These are phyloP conservation scores for Neoniphon sammara DNA, from an alignment of 2,797 vertebrate genomes.

Conservation along the genomic window DNA sequence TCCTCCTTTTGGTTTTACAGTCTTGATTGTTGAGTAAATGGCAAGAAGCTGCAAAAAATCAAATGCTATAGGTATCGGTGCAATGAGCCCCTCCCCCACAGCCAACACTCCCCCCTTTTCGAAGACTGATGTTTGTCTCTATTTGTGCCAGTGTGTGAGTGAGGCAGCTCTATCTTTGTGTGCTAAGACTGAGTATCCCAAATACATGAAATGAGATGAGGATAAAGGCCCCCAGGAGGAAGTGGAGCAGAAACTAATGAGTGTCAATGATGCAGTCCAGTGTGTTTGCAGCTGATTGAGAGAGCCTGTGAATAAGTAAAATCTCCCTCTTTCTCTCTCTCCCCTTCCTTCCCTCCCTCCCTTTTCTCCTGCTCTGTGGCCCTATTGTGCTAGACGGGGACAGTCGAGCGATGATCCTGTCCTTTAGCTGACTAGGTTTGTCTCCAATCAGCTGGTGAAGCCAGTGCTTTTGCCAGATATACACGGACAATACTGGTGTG, in stretches of 20 bases:
- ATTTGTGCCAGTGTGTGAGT: slow-evolving; percentile 45
- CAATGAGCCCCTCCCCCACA: slow-evolving; percentile 5
- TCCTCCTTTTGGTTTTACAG: slow-evolving; percentile 19
- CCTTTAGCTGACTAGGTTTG: slow-evolving; percentile 45
- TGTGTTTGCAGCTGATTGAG: slow-evolving; percentile 72
- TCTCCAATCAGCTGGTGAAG: slow-evolving; percentile 53
- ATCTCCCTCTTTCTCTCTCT: slow-evolving; percentile 33
- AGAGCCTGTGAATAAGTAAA: slow-evolving; percentile 70
- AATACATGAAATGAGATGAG: slow-evolving; percentile 68
- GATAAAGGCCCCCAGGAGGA: slow-evolving; percentile 74
- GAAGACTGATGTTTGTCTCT: slow-evolving; percentile 42
- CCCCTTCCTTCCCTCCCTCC: slow-evolving; percentile 16
- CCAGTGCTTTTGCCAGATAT: slow-evolving; percentile 51
- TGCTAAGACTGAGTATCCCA: slow-evolving; percentile 62
- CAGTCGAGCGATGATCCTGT: slow-evolving; percentile 43
- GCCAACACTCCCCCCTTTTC: slow-evolving; percentile 20
- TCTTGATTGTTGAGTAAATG: background rate
- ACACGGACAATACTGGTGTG: slow-evolving; percentile 39
- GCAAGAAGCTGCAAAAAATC: slow-evolving; percentile 13
- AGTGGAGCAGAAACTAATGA: slow-evolving; percentile 83
- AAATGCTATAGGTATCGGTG: background rate
- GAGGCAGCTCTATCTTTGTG: slow-evolving; percentile 64
- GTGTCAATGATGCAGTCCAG: slow-evolving; percentile 61
- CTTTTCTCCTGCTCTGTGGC: slow-evolving; percentile 38
- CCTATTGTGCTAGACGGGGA: slow-evolving; percentile 61